Conservation (phyloP, 2,888 invertebrate genomes). For the Philereme vetulata region DNA sequence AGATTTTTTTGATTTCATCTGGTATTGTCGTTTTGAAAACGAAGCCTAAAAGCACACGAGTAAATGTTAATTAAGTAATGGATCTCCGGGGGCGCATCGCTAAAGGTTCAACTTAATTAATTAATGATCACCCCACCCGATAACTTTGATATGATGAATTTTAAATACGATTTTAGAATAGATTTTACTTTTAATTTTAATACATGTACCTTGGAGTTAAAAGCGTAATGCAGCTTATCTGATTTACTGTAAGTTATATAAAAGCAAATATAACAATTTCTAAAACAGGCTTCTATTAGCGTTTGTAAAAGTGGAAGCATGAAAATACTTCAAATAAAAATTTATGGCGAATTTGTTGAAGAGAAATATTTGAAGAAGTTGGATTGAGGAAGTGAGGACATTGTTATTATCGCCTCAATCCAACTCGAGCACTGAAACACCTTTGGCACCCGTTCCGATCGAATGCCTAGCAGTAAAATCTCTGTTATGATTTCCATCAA, state of each 20-base stretch:
- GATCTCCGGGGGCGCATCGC: conserved; percentile 69
- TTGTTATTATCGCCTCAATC: conserved; percentile 79
- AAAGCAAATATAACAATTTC: conserved; percentile 20
- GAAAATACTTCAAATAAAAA: conserved; percentile 52
- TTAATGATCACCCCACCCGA: conserved; percentile 75
- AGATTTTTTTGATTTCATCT: neutral
- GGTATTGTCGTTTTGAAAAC: conserved; percentile 29
- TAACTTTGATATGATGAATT: conserved; percentile 63
- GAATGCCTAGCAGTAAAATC: conserved; percentile 69
- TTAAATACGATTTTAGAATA: conserved; percentile 42
- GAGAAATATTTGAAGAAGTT: conserved; percentile 75
- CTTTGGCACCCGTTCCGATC: conserved; percentile 67
- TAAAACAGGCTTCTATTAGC: conserved; percentile 27
- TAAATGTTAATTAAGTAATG: conserved; percentile 80
- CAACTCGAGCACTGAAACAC: conserved; percentile 68
- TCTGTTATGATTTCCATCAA: conserved; percentile 68
- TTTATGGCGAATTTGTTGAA: conserved; percentile 63
- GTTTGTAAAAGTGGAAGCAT: conserved; percentile 29
- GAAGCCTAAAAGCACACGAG: conserved; percentile 54
- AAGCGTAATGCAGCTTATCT: neutral
- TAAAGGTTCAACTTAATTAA: conserved; percentile 78
- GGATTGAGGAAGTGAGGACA: conserved; percentile 79
- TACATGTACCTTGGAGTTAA: neutral
- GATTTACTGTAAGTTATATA: conserved; percentile 16
- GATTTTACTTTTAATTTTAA: neutral